Conservation (phyloP, 2,113 vertebrate genomes). For the Chroicocephalus ridibundus region DNA sequence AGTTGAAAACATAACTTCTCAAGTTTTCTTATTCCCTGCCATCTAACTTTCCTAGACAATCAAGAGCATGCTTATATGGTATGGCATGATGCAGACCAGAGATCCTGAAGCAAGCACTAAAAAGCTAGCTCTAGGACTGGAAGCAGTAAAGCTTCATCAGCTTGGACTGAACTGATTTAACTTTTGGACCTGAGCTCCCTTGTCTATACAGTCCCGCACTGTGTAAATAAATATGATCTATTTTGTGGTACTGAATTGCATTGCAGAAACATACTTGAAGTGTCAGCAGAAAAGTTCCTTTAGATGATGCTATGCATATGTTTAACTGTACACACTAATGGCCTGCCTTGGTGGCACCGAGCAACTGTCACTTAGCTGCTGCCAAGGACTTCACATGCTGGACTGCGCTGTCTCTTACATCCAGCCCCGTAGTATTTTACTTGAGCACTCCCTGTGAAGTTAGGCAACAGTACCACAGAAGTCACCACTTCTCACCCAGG, state of each 20-base stretch:
- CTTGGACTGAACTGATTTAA: not conserved
- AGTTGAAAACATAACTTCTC: not conserved
- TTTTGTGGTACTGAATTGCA: not conserved
- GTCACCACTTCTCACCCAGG: not conserved
- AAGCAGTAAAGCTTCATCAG: not conserved
- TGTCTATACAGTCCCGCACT: not conserved
- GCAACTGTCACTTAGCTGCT: not conserved
- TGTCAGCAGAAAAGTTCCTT: not conserved
- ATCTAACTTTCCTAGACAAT: not conserved
- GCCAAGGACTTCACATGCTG: not conserved
- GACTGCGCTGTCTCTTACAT: fast-evolving
- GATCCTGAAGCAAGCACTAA: not conserved
- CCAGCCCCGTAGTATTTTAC: not conserved
- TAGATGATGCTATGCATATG: not conserved
- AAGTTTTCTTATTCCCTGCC: not conserved
- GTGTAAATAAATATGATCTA: not conserved
- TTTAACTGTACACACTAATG: not conserved
- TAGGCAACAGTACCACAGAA: not conserved
- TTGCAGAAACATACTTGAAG: not conserved
- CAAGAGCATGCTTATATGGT: not conserved
- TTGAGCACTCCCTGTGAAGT: not conserved
- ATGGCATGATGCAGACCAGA: not conserved
- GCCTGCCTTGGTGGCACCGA: not conserved
- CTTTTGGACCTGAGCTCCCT: not conserved
- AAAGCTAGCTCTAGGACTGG: not conserved